Percentiles rank a stretch among this genome's conserved stretches.
phyloP scores from a whole-genome alignment of 1,140 invertebrate species.

The Diuraphis noxia region DNA sequence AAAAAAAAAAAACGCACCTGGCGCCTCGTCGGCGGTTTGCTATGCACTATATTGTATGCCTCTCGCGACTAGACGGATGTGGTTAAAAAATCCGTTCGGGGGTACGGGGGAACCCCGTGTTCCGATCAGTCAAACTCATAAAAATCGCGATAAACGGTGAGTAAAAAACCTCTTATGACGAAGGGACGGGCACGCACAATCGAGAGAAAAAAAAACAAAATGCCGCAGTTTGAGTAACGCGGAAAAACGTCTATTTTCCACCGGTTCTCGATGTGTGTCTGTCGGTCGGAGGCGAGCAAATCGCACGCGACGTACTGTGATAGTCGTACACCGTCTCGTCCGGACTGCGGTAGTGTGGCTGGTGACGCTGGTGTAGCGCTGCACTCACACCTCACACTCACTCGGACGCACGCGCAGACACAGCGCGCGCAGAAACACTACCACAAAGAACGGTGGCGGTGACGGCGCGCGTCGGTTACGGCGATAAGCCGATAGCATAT shows the following conservation, averaged over 20 bases:
- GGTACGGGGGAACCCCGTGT: not conserved
- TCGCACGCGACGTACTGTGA: not conserved
- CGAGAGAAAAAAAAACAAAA: conserved; percentile 3
- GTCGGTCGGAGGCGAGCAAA: not conserved
- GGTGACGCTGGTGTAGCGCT: not conserved
- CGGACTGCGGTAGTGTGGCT: not conserved
- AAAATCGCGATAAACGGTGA: not conserved
- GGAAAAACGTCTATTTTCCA: conserved; percentile 1
- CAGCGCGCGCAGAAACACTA: not conserved
- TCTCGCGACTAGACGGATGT: not conserved
- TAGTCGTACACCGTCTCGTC: not conserved
- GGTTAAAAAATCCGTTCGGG: not conserved
- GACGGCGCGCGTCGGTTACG: not conserved
- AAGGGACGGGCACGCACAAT: not conserved
- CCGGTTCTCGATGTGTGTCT: no score
- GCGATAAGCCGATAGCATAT: not conserved
- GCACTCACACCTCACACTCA: not conserved
- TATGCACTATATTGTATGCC: not conserved
- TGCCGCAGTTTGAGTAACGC: not conserved
- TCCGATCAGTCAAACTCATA: not conserved
- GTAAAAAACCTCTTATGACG: not conserved
- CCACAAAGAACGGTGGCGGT: not conserved
- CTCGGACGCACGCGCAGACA: not conserved
- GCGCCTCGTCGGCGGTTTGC: not conserved
- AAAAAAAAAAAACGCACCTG: not conserved